A percentile compares a stretch with the other conserved stretches of the same genome.
Evolutionary conservation across 1,140 invertebrate species (phyloP).

Genomic region (Diuraphis noxia): DNA sequence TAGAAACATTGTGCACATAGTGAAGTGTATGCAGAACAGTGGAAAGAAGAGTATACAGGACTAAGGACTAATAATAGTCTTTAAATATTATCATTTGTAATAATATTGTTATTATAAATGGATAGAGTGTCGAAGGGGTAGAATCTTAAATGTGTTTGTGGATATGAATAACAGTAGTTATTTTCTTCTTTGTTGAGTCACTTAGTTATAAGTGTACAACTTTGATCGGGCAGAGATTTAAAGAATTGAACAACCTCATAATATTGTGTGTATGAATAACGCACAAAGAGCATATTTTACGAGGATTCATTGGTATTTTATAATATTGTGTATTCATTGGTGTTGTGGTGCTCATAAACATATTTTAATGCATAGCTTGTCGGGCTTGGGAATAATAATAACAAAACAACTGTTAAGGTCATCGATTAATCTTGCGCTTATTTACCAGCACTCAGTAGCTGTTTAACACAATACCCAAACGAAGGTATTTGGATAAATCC

Average conservation of each 20-base stretch:
- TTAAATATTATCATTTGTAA: background rate
- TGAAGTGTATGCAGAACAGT: background rate
- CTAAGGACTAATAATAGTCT: background rate
- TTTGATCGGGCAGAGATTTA: background rate
- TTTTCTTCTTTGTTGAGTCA: background rate
- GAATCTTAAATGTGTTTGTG: background rate
- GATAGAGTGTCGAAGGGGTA: background rate
- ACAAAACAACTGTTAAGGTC: too few relatives aligned
- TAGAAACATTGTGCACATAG: background rate
- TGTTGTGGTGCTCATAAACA: too few relatives aligned
- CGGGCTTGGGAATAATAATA: too few relatives aligned
- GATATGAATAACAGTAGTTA: background rate
- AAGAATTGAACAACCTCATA: background rate
- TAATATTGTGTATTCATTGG: too few relatives aligned
- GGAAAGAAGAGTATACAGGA: background rate
- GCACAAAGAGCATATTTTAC: background rate
- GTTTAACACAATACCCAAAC: too few relatives aligned
- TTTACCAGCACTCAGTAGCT: too few relatives aligned
- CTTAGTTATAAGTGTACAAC: too few relatives aligned
- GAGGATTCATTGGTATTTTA: background rate
- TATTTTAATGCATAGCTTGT: too few relatives aligned
- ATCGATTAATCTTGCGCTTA: too few relatives aligned
- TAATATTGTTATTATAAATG: background rate
- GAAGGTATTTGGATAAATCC: too few relatives aligned
- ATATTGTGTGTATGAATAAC: background rate